These are phyloP conservation scores for Origma solitaria DNA, from an alignment of 2,113 vertebrate species.

Conservation along the genomic window DNA sequence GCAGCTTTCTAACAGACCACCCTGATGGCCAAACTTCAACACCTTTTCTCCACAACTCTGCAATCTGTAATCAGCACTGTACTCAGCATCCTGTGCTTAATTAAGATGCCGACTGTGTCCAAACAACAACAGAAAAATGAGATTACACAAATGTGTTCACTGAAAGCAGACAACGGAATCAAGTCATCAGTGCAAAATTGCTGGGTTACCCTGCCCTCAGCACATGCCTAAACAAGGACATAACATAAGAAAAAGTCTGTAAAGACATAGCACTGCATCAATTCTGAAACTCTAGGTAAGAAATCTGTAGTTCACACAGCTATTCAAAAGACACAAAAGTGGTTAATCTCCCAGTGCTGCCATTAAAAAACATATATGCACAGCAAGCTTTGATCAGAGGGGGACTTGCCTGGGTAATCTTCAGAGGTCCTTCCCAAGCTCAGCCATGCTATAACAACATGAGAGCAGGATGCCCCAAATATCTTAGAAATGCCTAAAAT, in stretches of 20 bases:
- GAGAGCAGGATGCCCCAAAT: not conserved
- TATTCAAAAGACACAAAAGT: not conserved
- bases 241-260: not conserved
- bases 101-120: not conserved
- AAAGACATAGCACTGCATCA: not conserved
- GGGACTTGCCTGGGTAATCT: not conserved
- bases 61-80: not conserved
- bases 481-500: not conserved
- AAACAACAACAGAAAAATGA: not conserved
- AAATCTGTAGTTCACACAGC: not conserved
- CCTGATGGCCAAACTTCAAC: rapidly evolving
- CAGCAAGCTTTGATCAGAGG: not conserved
- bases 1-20: not conserved
- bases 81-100: not conserved
- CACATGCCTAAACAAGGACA: not conserved
- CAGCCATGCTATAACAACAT: not conserved
- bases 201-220: not conserved
- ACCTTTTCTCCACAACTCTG: not conserved
- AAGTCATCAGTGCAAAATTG: not conserved
- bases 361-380: not conserved
- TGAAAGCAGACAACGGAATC: not conserved
- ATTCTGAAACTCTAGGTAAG: not conserved
- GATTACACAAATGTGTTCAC: not conserved
- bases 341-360: not conserved
- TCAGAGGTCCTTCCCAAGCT: not conserved